These are phyloP conservation scores for Plagodis pulveraria DNA, from an alignment of 2,888 invertebrate species.

Conservation along the genomic window DNA sequence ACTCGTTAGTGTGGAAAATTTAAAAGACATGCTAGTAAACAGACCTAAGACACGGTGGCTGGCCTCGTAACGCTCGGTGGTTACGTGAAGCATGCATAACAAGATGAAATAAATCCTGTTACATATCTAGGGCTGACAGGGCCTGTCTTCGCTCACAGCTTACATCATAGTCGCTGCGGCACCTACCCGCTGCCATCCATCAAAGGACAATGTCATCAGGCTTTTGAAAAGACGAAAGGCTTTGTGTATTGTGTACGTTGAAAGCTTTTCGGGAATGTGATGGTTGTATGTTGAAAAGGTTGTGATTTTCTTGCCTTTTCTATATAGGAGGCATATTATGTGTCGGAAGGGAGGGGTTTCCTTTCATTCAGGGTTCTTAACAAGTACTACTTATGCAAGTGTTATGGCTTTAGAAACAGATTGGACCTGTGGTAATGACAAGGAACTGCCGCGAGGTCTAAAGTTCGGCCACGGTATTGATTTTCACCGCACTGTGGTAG, in stretches of 20 bases:
- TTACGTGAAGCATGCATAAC: conserved; percentile 43
- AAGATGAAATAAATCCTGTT: conserved; percentile 62
- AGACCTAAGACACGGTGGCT: conserved; percentile 23
- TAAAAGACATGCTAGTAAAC: conserved; percentile 8
- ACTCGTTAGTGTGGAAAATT: neutral
- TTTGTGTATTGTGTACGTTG: conserved; percentile 12
- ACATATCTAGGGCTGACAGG: conserved; percentile 28
- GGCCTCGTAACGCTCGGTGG: conserved; percentile 1
- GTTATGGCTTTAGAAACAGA: too few relatives aligned
- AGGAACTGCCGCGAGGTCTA: too few relatives aligned
- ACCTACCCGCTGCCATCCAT: neutral
- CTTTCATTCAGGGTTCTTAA: too few relatives aligned
- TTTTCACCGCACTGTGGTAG: too few relatives aligned
- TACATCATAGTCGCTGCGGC: neutral
- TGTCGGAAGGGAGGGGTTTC: too few relatives aligned
- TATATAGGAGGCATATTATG: too few relatives aligned
- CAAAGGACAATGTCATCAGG: conserved; percentile 4
- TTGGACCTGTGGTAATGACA: too few relatives aligned
- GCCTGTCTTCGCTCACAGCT: neutral
- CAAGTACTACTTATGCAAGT: too few relatives aligned
- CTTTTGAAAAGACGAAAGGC: conserved; percentile 4
- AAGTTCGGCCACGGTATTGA: too few relatives aligned
- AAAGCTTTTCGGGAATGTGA: neutral
- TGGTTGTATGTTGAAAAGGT: neutral
- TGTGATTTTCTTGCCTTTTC: neutral